Evolutionary conservation across 2,888 invertebrate genomes (phyloP).

Genomic region (Hermaeophaga mercurialis): DNA sequence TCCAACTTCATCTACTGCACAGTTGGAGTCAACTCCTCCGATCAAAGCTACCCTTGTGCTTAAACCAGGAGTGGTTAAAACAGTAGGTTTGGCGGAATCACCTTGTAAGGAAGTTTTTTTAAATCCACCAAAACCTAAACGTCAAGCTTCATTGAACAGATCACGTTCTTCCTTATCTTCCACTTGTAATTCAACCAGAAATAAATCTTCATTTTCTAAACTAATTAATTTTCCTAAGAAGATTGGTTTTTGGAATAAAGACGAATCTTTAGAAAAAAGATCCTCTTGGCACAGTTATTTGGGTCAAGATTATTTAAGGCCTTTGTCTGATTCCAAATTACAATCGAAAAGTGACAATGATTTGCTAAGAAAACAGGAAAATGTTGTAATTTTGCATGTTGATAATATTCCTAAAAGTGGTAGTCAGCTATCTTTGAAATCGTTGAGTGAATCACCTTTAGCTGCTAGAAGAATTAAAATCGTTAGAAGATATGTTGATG

Average conservation of each 20-base stretch:
- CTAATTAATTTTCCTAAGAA: conserved; percentile 63
- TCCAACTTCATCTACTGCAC: conserved; percentile 9
- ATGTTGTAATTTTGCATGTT: conserved; percentile 18
- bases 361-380: conserved; percentile 32
- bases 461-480: conserved; percentile 46
- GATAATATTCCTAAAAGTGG: conserved; percentile 26
- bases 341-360: conserved; percentile 50
- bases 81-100: conserved; percentile 40
- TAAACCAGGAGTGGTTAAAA: conserved; percentile 57
- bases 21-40: conserved; percentile 27
- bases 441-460: conserved; percentile 43
- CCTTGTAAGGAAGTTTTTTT: conserved; percentile 48
- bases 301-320: too few relatives aligned
- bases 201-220: conserved; percentile 38
- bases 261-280: conserved; percentile 47
- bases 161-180: conserved; percentile 40
- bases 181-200: conserved; percentile 30
- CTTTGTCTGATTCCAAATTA: conserved; percentile 40
- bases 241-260: conserved; percentile 63
- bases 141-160: conserved; percentile 42
- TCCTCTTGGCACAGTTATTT: conserved; percentile 47
- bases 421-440: conserved; percentile 42
- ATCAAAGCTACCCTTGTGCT: conserved; percentile 60
- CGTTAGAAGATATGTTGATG: conserved; percentile 45
- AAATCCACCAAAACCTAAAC: conserved; percentile 50